These are phyloP conservation scores for Buathra laborator DNA, from an alignment of 2,888 invertebrate species.

Conservation along the genomic window DNA sequence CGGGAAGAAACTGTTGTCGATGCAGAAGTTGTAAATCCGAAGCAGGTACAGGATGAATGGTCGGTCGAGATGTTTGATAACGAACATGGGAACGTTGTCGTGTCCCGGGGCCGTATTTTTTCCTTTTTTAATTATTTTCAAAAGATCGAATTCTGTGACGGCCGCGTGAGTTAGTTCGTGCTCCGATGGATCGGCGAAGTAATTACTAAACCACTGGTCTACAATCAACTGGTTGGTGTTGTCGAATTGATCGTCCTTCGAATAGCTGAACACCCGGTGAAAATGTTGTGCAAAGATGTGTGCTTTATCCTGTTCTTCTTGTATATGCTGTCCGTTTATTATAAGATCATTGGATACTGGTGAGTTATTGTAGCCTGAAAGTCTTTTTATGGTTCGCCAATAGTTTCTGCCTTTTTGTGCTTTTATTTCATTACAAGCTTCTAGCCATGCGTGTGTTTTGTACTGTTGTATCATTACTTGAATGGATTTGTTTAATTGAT, in stretches of 20 bases:
- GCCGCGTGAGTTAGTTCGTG: neutral
- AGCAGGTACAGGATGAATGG: conserved; percentile 3
- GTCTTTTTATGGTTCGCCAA: conserved; percentile 48
- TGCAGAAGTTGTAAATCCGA: neutral
- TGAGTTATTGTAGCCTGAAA: conserved; percentile 16
- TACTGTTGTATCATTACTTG: conserved; percentile 29
- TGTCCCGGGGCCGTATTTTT: conserved; percentile 42
- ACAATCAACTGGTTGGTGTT: neutral
- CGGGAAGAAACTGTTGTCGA: neutral
- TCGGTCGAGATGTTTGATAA: conserved; percentile 12
- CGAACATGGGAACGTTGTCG: conserved; percentile 30
- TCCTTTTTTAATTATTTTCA: conserved; percentile 15
- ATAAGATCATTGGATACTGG: neutral
- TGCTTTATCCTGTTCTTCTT: conserved; percentile 4
- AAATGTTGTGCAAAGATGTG: neutral
- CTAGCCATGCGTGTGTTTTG: conserved; percentile 34
- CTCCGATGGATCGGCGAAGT: neutral
- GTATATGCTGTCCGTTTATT: no score
- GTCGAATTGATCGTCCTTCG: neutral
- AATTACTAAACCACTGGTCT: neutral
- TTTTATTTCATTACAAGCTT: conserved; percentile 33
- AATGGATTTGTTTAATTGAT: conserved; percentile 35
- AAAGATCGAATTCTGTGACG: neutral
- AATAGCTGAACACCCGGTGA: neutral
- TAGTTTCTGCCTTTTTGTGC: conserved; percentile 45